Conservation (phyloP, 2,888 invertebrate genomes). For the Helobdella robusta region DNA sequence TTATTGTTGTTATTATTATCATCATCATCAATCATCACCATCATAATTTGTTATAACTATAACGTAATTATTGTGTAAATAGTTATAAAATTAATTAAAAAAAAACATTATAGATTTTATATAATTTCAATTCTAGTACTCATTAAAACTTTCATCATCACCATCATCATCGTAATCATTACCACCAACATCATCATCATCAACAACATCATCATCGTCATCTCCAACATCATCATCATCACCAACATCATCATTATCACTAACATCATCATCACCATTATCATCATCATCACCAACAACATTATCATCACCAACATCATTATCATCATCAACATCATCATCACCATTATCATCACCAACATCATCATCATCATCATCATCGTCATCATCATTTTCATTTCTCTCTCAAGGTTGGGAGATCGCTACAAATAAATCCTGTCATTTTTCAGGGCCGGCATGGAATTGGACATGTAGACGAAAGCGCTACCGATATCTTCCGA, state of each 20-base stretch:
- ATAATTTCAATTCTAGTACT: not conserved
- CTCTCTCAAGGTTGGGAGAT: not conserved
- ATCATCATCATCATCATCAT: slow-evolving; percentile 1
- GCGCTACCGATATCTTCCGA: slow-evolving; percentile 18
- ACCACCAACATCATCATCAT: no score
- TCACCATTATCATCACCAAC: slow-evolving; percentile 6
- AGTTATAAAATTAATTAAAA: no score
- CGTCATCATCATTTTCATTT: not conserved
- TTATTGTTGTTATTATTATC: no score
- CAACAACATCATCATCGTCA: no score
- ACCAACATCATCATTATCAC: not conserved
- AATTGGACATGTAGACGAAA: slow-evolving; percentile 20
- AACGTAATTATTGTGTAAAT: no score
- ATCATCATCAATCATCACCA: no score
- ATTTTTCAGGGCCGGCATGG: slow-evolving; percentile 20
- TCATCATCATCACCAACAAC: not conserved
- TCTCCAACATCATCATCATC: not conserved
- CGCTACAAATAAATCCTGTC: not conserved
- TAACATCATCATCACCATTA: slow-evolving; percentile 6
- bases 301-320: not conserved
- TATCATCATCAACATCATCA: not conserved
- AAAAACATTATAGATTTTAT: no score
- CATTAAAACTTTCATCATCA: not conserved
- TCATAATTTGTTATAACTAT: no score
- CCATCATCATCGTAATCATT: slow-evolving; percentile 1